Evolutionary conservation across 2,113 vertebrate genomes (phyloP), one percentile per base, ranked within the genome.

Genomic region (Hypanus sabinus): DNA sequence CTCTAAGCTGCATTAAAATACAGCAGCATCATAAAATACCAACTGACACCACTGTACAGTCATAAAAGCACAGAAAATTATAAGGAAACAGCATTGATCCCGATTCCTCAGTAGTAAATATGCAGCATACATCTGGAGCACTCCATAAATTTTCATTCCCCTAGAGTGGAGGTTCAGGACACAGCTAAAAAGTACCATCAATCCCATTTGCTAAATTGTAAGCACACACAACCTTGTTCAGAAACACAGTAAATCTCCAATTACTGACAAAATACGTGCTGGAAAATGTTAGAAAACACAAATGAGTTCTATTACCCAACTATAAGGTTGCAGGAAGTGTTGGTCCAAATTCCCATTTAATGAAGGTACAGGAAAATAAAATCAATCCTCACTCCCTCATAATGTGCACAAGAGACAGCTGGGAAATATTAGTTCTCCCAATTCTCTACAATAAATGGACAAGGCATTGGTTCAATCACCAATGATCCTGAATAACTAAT

Each of bases 1-100:
- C 60, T 36, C 60, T 20, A 65, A 73, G 30, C 8, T 65, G 5
- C 33, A 16, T 65, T 6, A 20, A n/a, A 16, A 90, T 16, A 79
- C 33, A 16, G 76, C 76, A 33, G 27, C 16, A n/a, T 79, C 76
- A 79, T 62, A 65, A 33, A 90, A 90, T n/a, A 30, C 20, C 24
- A 90, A 68, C 30, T 90, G 57, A 8, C 11, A 65, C 60, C 85
- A 90, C 85, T 33, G 60, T 5, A 9, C 12, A 65, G 60, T 68
- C n/a, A 90, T 33, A n/a, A 90, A 68, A 20, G 30, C 12, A 65
- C 30, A 68, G 30, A n/a, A 33, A 6, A 65, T 0, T 14, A 12
- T n/a, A 16, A 85, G 46, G n/a, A 88, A 90, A 65, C 85, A n/a
- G 14, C 14, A 90, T 65, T n/a, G 85, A 90, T 90, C 85, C 30